Conservation (phyloP, 2,797 vertebrate genomes). For the Distichodus sexfasciatus region DNA sequence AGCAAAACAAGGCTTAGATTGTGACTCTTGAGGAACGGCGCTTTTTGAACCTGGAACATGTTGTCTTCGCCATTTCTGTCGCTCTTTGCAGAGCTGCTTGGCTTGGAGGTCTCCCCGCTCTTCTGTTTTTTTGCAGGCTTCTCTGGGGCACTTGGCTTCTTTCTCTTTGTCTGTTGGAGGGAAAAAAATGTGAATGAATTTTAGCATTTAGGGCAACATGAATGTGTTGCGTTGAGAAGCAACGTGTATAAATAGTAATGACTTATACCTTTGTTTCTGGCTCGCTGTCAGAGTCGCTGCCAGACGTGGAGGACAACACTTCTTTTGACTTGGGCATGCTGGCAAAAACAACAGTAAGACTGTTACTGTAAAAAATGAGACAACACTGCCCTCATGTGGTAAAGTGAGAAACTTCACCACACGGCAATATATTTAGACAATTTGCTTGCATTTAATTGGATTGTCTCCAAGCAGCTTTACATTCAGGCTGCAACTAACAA, state of each 20-base stretch:
- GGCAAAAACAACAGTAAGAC: constrained; percentile 29
- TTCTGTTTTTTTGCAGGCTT: constrained; percentile 92
- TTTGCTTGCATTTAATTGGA: too few relatives aligned
- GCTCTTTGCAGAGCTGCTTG: constrained; percentile 84
- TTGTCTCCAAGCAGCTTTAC: too few relatives aligned
- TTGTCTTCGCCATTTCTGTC: constrained; percentile 77
- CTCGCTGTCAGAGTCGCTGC: constrained; percentile 93
- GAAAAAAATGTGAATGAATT: too few relatives aligned
- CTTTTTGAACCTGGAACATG: constrained; percentile 89
- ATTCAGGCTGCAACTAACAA: too few relatives aligned
- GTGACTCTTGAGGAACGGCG: too few relatives aligned
- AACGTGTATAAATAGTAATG: background rate
- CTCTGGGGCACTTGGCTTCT: constrained; percentile 84
- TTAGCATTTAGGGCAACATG: background rate
- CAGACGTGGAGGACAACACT: constrained; percentile 90
- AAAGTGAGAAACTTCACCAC: background rate
- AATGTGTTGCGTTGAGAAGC: background rate
- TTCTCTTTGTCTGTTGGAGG: constrained; percentile 91
- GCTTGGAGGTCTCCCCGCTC: constrained; percentile 89
- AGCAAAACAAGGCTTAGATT: too few relatives aligned
- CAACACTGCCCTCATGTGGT: constrained; percentile 44
- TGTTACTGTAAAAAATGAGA: constrained; percentile 13
- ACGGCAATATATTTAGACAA: too few relatives aligned
- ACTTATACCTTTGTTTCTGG: constrained; percentile 89
- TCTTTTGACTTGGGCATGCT: constrained; percentile 99